phyloP scores from a whole-genome alignment of 2,888 invertebrate genomes.

The Ichneumoninae sp. region DNA sequence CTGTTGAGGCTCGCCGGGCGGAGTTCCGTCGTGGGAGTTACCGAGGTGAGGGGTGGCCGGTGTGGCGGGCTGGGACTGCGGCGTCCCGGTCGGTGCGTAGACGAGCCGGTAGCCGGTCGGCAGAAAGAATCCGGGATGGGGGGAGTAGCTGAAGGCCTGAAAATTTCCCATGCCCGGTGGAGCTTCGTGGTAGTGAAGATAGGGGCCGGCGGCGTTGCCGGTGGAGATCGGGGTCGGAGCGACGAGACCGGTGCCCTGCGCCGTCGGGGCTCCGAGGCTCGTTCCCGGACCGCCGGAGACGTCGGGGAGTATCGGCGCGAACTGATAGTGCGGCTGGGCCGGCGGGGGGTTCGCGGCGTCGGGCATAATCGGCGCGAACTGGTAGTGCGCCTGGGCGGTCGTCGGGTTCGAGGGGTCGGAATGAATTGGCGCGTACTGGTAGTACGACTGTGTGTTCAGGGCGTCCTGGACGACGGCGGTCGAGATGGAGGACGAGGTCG shows the following conservation, averaged over 20 bases:
- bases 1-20: constrained; percentile 77
- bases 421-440: constrained; percentile 54
- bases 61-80: constrained; percentile 81
- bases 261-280: constrained; percentile 41
- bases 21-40: constrained; percentile 81
- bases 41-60: constrained; percentile 81
- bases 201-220: constrained; percentile 61
- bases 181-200: constrained; percentile 78
- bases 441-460: constrained; percentile 13
- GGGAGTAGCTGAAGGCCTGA: constrained; percentile 80
- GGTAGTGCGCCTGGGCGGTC: constrained; percentile 75
- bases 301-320: constrained; percentile 43
- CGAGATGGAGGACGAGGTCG: constrained; percentile 23
- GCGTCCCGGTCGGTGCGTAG: constrained; percentile 80
- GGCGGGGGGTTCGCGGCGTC: constrained; percentile 71
- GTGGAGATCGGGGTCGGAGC: constrained; percentile 73
- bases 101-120: constrained; percentile 81
- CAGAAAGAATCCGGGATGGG: constrained; percentile 81
- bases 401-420: constrained; percentile 31
- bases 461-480: constrained; percentile 6
- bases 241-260: constrained; percentile 69
- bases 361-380: constrained; percentile 77
- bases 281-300: constrained; percentile 8
- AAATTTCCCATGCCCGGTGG: constrained; percentile 77
- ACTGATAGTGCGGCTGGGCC: constrained; percentile 16